These are phyloP conservation scores for Eriocheir sinensis DNA, from an alignment of 1,140 invertebrate genomes.

Conservation along the genomic window DNA sequence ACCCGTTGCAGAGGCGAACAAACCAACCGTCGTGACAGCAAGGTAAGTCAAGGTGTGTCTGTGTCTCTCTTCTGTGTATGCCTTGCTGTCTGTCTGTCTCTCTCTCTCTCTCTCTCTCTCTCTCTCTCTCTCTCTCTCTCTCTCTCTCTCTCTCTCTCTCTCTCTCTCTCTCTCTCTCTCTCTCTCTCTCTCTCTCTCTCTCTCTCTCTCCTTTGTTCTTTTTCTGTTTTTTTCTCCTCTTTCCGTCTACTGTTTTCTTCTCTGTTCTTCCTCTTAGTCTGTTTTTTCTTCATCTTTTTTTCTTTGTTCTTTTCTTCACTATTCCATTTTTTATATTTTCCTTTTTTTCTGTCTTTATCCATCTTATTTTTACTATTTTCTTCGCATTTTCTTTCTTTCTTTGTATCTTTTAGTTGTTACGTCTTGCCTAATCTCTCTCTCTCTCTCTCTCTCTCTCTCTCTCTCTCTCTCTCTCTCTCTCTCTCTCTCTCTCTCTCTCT, in stretches of 20 bases:
- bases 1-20: too few species aligned
- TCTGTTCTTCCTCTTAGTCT: too few species aligned
- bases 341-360: too few species aligned
- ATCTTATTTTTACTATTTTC: not conserved
- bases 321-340: too few species aligned
- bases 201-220: not conserved
- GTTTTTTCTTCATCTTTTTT: not conserved
- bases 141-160: not conserved
- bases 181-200: not conserved
- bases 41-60: too few species aligned
- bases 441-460: not conserved
- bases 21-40: too few species aligned
- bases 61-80: too few species aligned
- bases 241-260: not conserved
- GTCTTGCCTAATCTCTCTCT: not conserved
- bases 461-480: not conserved
- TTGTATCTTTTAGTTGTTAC: not conserved
- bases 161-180: not conserved
- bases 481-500: not conserved
- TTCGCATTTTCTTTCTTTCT: not conserved
- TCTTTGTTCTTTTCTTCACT: not conserved
- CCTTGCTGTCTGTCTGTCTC: too few species aligned
- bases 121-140: constrained; percentile 45
- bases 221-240: not conserved
- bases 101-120: constrained; percentile 20